Base-by-base conservation (phyloP, 2,797 vertebrate species). In the Varecia variegata region DNA sequence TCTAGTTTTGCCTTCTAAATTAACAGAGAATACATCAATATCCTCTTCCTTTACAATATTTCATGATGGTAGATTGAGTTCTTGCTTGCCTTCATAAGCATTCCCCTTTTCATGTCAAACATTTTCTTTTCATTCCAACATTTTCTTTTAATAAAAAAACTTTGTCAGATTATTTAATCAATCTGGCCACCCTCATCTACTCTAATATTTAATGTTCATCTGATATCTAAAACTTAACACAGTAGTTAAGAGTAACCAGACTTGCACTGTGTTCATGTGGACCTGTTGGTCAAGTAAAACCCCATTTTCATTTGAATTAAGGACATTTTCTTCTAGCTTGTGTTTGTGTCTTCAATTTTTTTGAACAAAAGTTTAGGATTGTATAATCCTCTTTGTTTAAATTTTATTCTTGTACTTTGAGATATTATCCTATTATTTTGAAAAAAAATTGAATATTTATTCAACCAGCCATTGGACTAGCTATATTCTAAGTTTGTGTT, bases 381-480 rank as follows among this genome's bases (percentile, higher is more conserved):
- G 90, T 60, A 18, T 7, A n/a, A 40, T 85, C 52, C 85, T 35
- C 32, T 68, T 89, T 60, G 38, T 60, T 90, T 76, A 68, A 85
- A 70, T 81, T 89, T 68, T 86, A 23, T 90, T 74, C 52, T 86
- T 80, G 30, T 0, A 30, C 43, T 85, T 85, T 43, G 89, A 84
- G 40, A 45, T 96, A 58, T 32, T 58, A 71, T 70, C 45, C 14
- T 52, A 47, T 25, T 71, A 65, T 94, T 94, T 74, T 93, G 79
- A 71, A 71, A 84, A 70, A 71, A 67, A 67, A 67, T 89, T 82
- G 38, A 88, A 79, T 84, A 62, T 35, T 84, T 94, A 74, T 92
- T 74, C 18, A 89, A 4, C 10, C 30, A 80, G 7, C 13, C n/a
- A 43, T 47, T 81, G 21, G 32, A 83, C n/a, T 83, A 77, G 83